Evolutionary conservation across 2,888 invertebrate genomes (phyloP), one percentile per base, ranked within the genome.

Genomic region (Petrolisthes cinctipes): DNA sequence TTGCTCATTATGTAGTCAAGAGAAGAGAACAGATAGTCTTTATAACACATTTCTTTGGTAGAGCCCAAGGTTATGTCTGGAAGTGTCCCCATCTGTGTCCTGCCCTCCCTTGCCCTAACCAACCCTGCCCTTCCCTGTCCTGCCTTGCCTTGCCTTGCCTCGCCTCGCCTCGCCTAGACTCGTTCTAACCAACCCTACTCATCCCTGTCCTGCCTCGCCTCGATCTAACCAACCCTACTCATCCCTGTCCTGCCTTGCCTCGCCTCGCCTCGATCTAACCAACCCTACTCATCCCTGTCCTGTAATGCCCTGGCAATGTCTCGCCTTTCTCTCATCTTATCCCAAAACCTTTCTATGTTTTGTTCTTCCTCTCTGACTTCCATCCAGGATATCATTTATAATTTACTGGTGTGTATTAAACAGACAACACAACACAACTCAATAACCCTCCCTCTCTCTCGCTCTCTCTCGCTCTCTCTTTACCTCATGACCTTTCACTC

Each of bases 1-100:
- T 84, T 88, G 87, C 87, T 88, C 87, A 88, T 80, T 80, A 75
- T 86, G 82, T 84, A 81, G 84, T 88, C 81, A 78, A 80, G 83
- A 79, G 78, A 86, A 76, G 81, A 87, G 86, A 83, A 81, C 66
- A 71, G 79, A 84, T 83, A 88, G 78, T 81, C 68, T 86, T 84
- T 88, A 83, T 84, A 81, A 81, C 57, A 51, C 75, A 68, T n/a
- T 75, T 79, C 56, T 82, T 83, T 82, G 82, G 56, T 82, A 68
- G 68, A 56, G 53, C 83, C 56, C 81, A 75, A 57, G 61, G 68
- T 37, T 14, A 20, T 82, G 80, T 56, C 20, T 56, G 78, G 78
- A 53, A 53, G 51, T 37, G 81, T 17, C 61, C 82, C 61, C 66
- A 9, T 51, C 37, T 37, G 37, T 37, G 75, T 75, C 75, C n/a